These are phyloP conservation scores for Brachionus paranguensis DNA, from an alignment of 1,140 invertebrate genomes.

Conservation along the genomic window DNA sequence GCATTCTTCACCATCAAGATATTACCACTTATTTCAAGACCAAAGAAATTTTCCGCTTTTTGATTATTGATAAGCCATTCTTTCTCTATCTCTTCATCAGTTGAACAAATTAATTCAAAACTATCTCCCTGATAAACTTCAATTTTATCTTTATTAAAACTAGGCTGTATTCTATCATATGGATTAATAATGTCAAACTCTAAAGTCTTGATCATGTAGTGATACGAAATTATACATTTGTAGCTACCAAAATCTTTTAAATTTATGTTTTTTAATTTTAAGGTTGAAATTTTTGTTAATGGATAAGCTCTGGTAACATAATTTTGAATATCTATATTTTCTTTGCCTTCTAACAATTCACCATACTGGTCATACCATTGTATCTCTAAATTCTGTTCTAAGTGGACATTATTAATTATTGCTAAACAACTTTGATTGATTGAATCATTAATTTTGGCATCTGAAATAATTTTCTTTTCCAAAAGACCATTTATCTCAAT, in stretches of 20 bases:
- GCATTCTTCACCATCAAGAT: background rate
- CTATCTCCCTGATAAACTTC: background rate
- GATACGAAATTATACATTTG: background rate
- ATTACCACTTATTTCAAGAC: background rate
- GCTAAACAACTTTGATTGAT: background rate
- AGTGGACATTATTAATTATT: background rate
- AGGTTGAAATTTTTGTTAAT: background rate
- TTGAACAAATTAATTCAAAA: background rate
- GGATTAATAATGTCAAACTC: background rate
- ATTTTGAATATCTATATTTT: background rate
- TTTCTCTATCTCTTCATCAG: background rate
- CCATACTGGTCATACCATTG: background rate
- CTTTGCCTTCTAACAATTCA: background rate
- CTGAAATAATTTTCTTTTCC: background rate
- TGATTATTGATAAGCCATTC: slow-evolving; percentile 2
- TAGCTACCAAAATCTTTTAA: background rate
- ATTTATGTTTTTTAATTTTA: background rate
- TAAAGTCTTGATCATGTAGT: background rate
- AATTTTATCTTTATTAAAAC: background rate
- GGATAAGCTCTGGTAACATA: background rate
- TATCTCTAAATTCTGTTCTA: background rate
- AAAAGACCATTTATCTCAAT: background rate
- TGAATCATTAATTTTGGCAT: background rate
- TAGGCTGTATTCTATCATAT: background rate
- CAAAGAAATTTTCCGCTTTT: background rate